Conservation (phyloP, 2,888 invertebrate genomes). For the Agrochola lota region DNA sequence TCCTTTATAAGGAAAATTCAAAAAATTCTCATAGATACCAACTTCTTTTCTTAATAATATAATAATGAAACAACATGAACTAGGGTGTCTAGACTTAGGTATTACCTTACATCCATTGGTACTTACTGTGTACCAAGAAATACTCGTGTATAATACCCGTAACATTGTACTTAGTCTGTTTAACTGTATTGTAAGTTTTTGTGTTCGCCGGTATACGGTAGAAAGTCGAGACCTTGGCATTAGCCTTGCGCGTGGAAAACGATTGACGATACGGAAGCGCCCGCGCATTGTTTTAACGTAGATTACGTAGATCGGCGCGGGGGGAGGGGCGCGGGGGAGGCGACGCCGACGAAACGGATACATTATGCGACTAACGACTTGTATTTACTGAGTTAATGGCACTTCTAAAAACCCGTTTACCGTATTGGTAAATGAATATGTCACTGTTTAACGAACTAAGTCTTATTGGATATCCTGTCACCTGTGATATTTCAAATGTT, state of each 20-base stretch:
- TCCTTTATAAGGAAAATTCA: neutral
- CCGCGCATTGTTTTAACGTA: slow-evolving; percentile 84
- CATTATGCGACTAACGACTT: slow-evolving; percentile 71
- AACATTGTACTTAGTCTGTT: slow-evolving; percentile 35
- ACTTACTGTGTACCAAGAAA: neutral
- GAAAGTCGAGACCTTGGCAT: slow-evolving; percentile 89
- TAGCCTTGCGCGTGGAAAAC: slow-evolving; percentile 88
- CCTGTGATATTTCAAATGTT: slow-evolving; percentile 40
- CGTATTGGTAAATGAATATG: slow-evolving; percentile 56
- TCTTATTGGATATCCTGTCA: slow-evolving; percentile 41
- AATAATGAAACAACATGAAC: too few relatives aligned
- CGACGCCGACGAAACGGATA: slow-evolving; percentile 73
- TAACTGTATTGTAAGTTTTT: slow-evolving; percentile 61
- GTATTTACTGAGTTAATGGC: slow-evolving; percentile 65
- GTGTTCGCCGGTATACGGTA: slow-evolving; percentile 70
- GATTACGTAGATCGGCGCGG: slow-evolving; percentile 75
- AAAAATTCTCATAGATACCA: neutral
- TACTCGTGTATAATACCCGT: slow-evolving; percentile 17
- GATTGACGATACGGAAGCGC: slow-evolving; percentile 85
- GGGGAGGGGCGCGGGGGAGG: slow-evolving; percentile 45
- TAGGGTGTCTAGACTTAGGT: neutral
- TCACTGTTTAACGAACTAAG: slow-evolving; percentile 51
- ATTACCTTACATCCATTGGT: neutral
- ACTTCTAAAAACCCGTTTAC: slow-evolving; percentile 61
- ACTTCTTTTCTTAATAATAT: neutral